These are phyloP conservation scores for Delphinapterus leucas DNA, from an alignment of 2,113 vertebrate species.

Conservation along the genomic window DNA sequence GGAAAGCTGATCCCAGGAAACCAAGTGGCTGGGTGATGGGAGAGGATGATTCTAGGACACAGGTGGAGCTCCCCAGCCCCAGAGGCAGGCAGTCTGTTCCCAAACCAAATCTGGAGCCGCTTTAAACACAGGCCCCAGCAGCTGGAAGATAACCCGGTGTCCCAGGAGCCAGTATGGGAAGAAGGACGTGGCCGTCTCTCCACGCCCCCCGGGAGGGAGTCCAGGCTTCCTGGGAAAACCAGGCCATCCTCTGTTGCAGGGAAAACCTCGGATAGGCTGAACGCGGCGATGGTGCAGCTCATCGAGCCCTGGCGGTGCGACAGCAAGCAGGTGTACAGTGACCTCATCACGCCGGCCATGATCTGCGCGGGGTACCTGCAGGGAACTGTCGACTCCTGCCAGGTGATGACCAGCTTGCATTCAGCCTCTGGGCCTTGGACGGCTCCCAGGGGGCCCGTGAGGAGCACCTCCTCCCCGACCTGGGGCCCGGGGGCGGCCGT, in stretches of 20 bases:
- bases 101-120: background rate
- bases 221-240: background rate
- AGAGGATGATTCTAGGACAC: fast-evolving
- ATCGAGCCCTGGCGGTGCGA: constrained; percentile 86
- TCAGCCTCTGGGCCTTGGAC: background rate
- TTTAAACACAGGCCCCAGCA: fast-evolving
- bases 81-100: background rate
- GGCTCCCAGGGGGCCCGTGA: fast-evolving
- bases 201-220: fast-evolving
- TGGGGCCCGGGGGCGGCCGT: fast-evolving
- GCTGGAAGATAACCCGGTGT: fast-evolving
- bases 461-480: fast-evolving
- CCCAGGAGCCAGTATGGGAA: background rate
- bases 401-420: constrained; percentile 80
- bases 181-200: fast-evolving
- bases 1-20: fast-evolving
- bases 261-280: constrained; percentile 79
- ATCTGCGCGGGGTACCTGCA: constrained; percentile 89
- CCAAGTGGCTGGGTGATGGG: background rate
- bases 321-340: constrained; percentile 74
- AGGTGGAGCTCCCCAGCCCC: background rate
- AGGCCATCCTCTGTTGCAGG: constrained; percentile 72
- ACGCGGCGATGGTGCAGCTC: constrained; percentile 83
- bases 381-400: constrained; percentile 90
- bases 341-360: constrained; percentile 87